Evolutionary conservation across 2,113 vertebrate genomes (phyloP).

Genomic region (cattle (Bos taurus)): DNA sequence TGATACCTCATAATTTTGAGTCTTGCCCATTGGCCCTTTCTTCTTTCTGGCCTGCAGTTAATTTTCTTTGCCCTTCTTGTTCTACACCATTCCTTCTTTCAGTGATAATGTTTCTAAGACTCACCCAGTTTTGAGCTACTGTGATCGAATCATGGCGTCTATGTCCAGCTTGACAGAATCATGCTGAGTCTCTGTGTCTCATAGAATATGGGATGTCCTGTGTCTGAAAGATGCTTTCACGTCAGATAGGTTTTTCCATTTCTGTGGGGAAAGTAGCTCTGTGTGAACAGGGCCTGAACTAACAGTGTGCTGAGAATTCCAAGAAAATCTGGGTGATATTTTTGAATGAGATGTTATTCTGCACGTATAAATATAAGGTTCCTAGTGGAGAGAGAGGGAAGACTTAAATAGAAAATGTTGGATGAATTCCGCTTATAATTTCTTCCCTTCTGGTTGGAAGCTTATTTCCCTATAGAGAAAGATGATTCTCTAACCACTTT

Average conservation of each 20-base stretch:
- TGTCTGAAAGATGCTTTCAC: conserved; percentile 13
- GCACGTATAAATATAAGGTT: conserved; percentile 44
- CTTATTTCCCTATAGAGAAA: conserved; percentile 25
- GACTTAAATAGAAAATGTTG: conserved; percentile 46
- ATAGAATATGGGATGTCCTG: neutral
- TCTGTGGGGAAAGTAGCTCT: neutral
- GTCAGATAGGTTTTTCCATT: neutral
- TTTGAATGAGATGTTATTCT: conserved; percentile 54
- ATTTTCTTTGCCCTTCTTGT: neutral
- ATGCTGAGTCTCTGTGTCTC: neutral
- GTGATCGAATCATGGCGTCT: neutral
- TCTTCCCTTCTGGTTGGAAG: conserved; percentile 25
- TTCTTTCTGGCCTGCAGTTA: neutral
- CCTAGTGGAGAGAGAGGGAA: conserved; percentile 10
- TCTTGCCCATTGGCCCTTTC: neutral
- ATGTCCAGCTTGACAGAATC: neutral
- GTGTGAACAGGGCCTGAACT: neutral
- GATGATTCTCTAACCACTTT: neutral
- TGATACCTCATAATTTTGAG: neutral
- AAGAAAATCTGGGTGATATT: conserved; percentile 45
- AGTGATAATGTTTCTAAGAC: neutral
- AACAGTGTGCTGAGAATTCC: conserved; percentile 39
- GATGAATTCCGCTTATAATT: conserved; percentile 39
- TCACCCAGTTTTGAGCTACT: neutral
- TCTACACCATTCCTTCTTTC: neutral